phyloP scores from a whole-genome alignment of 2,888 invertebrate species.

The Watsonalla binaria region DNA sequence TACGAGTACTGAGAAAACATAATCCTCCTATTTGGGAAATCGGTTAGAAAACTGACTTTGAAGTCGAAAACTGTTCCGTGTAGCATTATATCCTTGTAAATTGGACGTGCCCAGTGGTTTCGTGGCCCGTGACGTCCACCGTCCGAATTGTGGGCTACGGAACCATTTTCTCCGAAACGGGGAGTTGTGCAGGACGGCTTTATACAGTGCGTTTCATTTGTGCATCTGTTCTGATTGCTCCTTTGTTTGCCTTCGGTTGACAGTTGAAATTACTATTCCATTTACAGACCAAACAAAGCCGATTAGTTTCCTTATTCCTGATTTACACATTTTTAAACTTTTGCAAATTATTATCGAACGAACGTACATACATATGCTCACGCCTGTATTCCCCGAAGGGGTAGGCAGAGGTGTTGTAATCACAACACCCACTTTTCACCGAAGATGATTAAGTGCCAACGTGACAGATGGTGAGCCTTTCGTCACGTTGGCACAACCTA shows the following conservation, averaged over 20 bases:
- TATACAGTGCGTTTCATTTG: constrained; percentile 13
- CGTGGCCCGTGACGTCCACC: constrained; percentile 23
- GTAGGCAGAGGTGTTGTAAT: no score
- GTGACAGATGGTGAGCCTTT: no score
- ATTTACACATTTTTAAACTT: constrained; percentile 7
- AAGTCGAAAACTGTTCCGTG: not conserved
- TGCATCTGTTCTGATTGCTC: constrained; percentile 21
- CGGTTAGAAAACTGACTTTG: no score
- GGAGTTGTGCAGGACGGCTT: constrained; percentile 11
- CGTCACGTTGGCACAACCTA: no score
- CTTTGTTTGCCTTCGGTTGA: constrained; percentile 20
- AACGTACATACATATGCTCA: no score
- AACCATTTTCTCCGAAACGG: constrained; percentile 14
- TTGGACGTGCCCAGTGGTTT: constrained; percentile 7
- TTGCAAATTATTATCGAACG: no score
- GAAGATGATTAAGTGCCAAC: no score
- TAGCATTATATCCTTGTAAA: not conserved
- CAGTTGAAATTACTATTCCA: not conserved
- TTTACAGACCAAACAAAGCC: no score
- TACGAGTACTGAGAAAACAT: no score
- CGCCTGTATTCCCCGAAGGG: no score
- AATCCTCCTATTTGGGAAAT: no score
- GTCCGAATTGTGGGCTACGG: constrained; percentile 17
- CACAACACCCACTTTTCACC: no score
- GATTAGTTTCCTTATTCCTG: not conserved